Conservation (phyloP, 1,140 invertebrate species). For the Phymorhynchus buccinoides region DNA sequence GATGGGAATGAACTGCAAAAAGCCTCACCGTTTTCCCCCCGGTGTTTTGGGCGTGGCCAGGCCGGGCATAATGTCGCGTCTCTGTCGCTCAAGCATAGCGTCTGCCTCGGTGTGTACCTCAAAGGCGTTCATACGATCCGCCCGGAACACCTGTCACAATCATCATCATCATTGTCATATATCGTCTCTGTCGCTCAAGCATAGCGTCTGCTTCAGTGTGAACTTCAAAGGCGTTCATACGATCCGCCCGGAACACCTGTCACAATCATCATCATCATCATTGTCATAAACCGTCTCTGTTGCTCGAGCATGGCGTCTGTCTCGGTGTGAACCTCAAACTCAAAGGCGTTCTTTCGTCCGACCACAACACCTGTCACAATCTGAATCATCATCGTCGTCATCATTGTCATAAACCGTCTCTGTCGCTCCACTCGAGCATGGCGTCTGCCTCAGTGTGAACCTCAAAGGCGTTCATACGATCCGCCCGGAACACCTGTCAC, state of each 20-base stretch:
- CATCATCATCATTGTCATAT: too few species aligned
- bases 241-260: constrained; percentile 93
- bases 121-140: constrained; percentile 94
- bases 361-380: constrained; percentile 44
- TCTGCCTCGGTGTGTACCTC: constrained; percentile 90
- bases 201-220: constrained; percentile 90
- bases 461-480: constrained; percentile 94
- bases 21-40: constrained; percentile 19
- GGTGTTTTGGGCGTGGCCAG: constrained; percentile 59
- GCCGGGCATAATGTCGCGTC: constrained; percentile 66
- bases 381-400: too few species aligned
- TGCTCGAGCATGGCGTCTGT: constrained; percentile 89
- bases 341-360: too few species aligned
- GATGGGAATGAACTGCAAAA: too few species aligned
- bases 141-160: constrained; percentile 91
- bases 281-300: constrained; percentile 76
- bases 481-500: constrained; percentile 89
- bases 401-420: too few species aligned
- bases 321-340: constrained; percentile 90
- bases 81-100: constrained; percentile 85
- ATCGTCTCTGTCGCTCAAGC: too few species aligned
- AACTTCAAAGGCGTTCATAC: constrained; percentile 93
- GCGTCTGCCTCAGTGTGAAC: constrained; percentile 90
- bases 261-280: too few species aligned
- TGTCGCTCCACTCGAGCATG: constrained; percentile 85